Evolutionary conservation across 2,797 vertebrate species (phyloP).

Genomic region (Arctocebus calabarensis): DNA sequence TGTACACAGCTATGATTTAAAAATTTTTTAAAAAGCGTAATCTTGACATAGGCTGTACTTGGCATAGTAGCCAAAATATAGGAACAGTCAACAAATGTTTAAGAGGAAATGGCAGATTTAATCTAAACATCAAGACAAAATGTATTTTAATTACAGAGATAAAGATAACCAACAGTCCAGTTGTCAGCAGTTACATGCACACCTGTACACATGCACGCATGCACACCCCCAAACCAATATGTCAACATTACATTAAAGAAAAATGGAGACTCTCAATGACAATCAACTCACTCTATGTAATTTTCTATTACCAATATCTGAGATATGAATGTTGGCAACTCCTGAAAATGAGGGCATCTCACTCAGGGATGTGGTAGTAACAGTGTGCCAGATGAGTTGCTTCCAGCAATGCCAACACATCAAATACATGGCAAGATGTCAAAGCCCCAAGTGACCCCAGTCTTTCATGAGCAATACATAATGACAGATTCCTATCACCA

Average conservation of each 20-base stretch:
- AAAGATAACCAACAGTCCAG: slow-evolving; percentile 58
- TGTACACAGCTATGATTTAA: no score
- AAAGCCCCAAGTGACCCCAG: not conserved
- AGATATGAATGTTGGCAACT: not conserved
- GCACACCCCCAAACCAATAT: not conserved
- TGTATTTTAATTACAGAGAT: slow-evolving; percentile 60
- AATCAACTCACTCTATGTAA: not conserved
- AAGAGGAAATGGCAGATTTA: slow-evolving; percentile 61
- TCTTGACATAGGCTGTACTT: not conserved
- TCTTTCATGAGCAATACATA: not conserved
- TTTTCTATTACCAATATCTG: slow-evolving; percentile 12
- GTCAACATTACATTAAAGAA: slow-evolving; percentile 61
- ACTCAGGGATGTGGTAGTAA: not conserved
- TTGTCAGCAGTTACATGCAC: slow-evolving; percentile 44
- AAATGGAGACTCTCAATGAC: slow-evolving; percentile 26
- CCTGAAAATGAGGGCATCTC: slow-evolving; percentile 38
- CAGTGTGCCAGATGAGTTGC: not conserved
- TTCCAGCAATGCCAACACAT: not conserved
- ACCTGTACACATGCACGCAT: not conserved
- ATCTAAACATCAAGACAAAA: slow-evolving; percentile 58
- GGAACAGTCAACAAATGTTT: slow-evolving; percentile 50
- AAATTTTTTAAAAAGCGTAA: not conserved
- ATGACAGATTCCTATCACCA: not conserved
- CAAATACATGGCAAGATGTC: not conserved
- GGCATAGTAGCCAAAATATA: not conserved